Evolutionary conservation across 2,888 invertebrate genomes (phyloP), one percentile per base, ranked within the genome.

Genomic region (Eledone cirrhosa): DNA sequence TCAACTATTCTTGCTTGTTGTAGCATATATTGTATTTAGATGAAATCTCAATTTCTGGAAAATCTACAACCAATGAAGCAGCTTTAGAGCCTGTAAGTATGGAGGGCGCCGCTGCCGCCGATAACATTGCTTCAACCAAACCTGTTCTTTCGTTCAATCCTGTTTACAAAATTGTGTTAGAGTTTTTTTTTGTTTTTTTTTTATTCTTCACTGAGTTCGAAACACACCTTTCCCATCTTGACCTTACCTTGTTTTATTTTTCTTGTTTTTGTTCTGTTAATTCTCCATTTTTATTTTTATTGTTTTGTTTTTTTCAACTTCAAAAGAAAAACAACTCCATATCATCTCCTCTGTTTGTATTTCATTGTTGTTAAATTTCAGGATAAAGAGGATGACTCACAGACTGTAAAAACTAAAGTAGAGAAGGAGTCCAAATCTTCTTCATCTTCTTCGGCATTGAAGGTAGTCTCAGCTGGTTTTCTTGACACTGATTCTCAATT

Each of bases 341-440:
- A 33, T 19, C 41, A 33, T 22, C 76, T 8, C 41, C 41, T 77
- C 16, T 47, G 33, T 48, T 48, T 48, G 41, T 72, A 29, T 78
- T 78, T 78, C 48, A 72, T 29, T 41, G 47, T 80, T 84, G 47
- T 80, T 84, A 77, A 80, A 78, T 84, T 83, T 84, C 86, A 87
- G 87, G 83, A 81, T 78, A 84, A 83, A 78, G 78, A 79, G 69
- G 82, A 83, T 47, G 86, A 87, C 78, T 82, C 82, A 41, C 83
- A 83, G 79, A 83, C 82, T 77, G 82, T 87, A 74, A 86, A 83
- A 80, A 80, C 80, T 80, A 84, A 84, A 83, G 80, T 86, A 74
- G 85, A 85, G 47, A 85, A 85, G 84, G 86, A 87, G 77, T 80
- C 84, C 77, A 87, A 87, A 82, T 85, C 86, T 72, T 72, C 72